Evolutionary conservation across 2,888 invertebrate species (phyloP).

Genomic region (Cosmorhoe ocellata): DNA sequence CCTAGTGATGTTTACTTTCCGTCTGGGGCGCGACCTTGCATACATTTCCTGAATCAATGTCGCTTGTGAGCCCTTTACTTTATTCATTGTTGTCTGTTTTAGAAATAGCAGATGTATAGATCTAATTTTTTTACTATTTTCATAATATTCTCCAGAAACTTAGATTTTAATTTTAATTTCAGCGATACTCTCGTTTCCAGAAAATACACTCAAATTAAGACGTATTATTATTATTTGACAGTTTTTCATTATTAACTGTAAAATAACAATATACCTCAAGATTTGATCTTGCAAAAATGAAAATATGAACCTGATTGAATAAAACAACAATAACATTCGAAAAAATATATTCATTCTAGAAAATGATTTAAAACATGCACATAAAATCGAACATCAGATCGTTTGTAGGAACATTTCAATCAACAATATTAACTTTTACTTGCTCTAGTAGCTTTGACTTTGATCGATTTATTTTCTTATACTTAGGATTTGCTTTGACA

Average conservation of each 20-base stretch:
- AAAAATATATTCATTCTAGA: slow-evolving; percentile 18
- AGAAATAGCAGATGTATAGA: background rate
- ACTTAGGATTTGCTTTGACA: slow-evolving; percentile 77
- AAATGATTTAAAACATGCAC: slow-evolving; percentile 7
- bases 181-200: no score
- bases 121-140: background rate
- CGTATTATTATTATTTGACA: no score
- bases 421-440: slow-evolving; percentile 71
- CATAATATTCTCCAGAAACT: no score
- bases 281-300: no score
- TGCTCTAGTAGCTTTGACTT: slow-evolving; percentile 76
- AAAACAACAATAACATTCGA: slow-evolving; percentile 13
- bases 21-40: slow-evolving; percentile 29
- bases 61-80: slow-evolving; percentile 21
- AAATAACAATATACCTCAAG: no score
- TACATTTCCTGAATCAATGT: slow-evolving; percentile 32
- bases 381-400: background rate
- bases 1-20: slow-evolving; percentile 29
- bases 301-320: no score
- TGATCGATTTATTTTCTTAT: slow-evolving; percentile 73
- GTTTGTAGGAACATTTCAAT: slow-evolving; percentile 41
- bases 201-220: no score
- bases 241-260: no score
- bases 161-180: no score
- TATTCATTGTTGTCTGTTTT: slow-evolving; percentile 21